phyloP scores from a whole-genome alignment of 1,140 invertebrate genomes.

The Drosophila bipectinata region DNA sequence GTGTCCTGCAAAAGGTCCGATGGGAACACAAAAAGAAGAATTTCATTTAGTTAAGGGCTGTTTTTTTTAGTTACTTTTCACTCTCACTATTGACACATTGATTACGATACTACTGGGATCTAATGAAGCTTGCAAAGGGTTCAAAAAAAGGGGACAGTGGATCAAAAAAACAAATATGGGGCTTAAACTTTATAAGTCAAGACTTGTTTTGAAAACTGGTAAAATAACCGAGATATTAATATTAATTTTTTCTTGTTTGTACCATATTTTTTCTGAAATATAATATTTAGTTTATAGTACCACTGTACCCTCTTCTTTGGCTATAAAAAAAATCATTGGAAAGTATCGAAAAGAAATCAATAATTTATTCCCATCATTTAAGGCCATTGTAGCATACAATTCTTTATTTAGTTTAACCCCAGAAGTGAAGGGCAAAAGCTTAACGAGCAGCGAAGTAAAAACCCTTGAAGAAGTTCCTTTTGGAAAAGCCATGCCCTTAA shows the following conservation, averaged over 20 bases:
- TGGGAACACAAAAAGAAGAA: conserved; percentile 11
- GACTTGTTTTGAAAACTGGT: too few relatives aligned
- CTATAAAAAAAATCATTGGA: conserved; percentile 1
- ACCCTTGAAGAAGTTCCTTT: conserved; percentile 28
- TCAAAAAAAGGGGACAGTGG: conserved; percentile 14
- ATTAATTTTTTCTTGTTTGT: not conserved
- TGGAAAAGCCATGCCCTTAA: not conserved
- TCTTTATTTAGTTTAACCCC: conserved; percentile 69
- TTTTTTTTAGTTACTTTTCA: conserved; percentile 20
- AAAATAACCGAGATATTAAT: too few relatives aligned
- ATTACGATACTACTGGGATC: conserved; percentile 46
- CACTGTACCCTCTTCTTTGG: conserved; percentile 18
- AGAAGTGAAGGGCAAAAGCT: conserved; percentile 52
- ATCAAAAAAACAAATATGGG: not conserved
- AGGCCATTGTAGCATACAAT: conserved; percentile 56
- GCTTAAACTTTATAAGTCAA: not conserved
- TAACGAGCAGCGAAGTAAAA: conserved; percentile 55
- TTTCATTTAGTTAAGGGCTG: conserved; percentile 22
- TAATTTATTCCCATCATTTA: conserved; percentile 73
- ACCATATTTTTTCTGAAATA: not conserved
- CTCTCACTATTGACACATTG: conserved; percentile 47
- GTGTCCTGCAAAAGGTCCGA: conserved; percentile 86
- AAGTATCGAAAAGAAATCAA: conserved; percentile 55
- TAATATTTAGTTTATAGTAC: not conserved
- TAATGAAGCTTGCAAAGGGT: conserved; percentile 32